Percentiles rank a stretch among this genome's conserved stretches.
These are phyloP conservation scores for Chrysemys picta DNA, from an alignment of 2,113 vertebrate genomes.

Conservation along the genomic window DNA sequence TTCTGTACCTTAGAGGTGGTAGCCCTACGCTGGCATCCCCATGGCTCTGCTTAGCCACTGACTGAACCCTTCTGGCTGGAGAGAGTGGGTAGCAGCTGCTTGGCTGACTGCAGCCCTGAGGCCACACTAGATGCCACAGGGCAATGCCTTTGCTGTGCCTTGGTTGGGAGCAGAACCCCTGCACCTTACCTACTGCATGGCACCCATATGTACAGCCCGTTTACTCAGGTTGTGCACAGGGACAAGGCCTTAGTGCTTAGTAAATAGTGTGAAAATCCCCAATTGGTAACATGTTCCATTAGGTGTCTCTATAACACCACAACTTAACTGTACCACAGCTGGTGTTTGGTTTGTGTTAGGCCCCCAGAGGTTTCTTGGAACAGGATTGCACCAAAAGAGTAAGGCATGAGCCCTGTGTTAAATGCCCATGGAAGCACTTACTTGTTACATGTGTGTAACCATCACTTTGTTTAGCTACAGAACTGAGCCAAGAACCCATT, in stretches of 20 bases:
- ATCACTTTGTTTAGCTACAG: neutral
- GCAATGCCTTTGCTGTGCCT: fast-evolving
- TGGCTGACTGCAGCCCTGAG: neutral
- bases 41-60: neutral
- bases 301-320: too few relatives aligned
- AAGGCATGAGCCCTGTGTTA: neutral
- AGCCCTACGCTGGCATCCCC: neutral
- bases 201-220: fast-evolving
- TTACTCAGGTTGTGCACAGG: neutral
- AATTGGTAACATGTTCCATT: neutral
- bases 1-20: neutral
- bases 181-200: fast-evolving
- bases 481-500: neutral
- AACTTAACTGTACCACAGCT: too few relatives aligned
- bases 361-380: neutral
- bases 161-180: neutral
- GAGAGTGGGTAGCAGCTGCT: neutral
- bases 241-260: neutral
- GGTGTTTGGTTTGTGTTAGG: too few relatives aligned
- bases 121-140: neutral
- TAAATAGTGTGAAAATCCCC: too few relatives aligned
- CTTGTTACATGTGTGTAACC: neutral
- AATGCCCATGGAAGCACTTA: neutral
- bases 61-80: neutral
- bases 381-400: neutral